A percentile compares a stretch with the other conserved stretches of the same genome.
Conservation (phyloP, 2,888 invertebrate genomes). For the Oscheius sp. region DNA sequence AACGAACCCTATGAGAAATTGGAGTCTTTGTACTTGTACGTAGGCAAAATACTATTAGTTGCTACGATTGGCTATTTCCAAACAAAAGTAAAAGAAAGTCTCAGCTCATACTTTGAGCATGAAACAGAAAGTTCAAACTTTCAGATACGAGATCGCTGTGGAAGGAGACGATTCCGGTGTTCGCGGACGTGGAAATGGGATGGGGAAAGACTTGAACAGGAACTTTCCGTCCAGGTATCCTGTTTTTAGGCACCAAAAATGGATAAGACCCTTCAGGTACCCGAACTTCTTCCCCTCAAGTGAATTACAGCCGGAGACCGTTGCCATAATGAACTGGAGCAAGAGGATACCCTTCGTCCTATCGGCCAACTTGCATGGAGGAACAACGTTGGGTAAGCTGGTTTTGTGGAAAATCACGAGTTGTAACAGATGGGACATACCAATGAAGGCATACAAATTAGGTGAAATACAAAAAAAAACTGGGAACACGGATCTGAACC, state of each 20-base stretch:
- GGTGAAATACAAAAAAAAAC: too few species aligned
- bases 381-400: constrained; percentile 84
- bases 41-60: too few species aligned
- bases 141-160: constrained; percentile 46
- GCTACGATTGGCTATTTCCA: too few species aligned
- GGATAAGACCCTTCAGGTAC: constrained; percentile 38
- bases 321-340: constrained; percentile 74
- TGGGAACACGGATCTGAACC: too few species aligned
- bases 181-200: constrained; percentile 79
- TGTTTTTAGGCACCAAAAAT: neutral
- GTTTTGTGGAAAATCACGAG: neutral
- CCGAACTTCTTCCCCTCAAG: constrained; percentile 57
- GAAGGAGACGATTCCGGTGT: constrained; percentile 55
- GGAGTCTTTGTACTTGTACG: neutral
- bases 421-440: too few species aligned
- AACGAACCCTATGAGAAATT: neutral
- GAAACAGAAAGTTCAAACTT: neutral
- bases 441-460: too few species aligned
- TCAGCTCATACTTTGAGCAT: neutral
- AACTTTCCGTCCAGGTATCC: constrained; percentile 88
- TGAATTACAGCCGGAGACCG: constrained; percentile 72
- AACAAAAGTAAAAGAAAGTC: neutral
- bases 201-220: constrained; percentile 86
- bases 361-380: constrained; percentile 72
- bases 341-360: constrained; percentile 66